These are phyloP conservation scores for Machaerirhynchus nigripectus DNA, from an alignment of 2,113 vertebrate species.

Conservation along the genomic window DNA sequence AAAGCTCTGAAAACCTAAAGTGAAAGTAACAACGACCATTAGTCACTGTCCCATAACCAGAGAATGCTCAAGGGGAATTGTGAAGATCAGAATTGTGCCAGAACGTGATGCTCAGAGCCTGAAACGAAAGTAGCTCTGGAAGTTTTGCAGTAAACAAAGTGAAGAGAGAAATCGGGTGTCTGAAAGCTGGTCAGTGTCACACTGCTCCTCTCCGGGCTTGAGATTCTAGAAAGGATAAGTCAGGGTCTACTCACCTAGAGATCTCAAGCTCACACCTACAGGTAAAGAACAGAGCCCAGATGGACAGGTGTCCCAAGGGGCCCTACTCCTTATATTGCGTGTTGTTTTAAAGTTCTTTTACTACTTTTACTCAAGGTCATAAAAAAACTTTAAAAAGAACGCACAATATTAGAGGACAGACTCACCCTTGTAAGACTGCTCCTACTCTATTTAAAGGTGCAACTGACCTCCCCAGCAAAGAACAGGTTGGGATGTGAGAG, in stretches of 20 bases:
- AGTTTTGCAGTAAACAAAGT: not conserved
- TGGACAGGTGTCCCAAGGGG: not conserved
- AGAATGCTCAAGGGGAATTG: not conserved
- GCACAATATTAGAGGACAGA: conserved; percentile 38
- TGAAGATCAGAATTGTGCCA: not conserved
- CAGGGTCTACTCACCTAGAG: not conserved
- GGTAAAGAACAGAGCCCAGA: not conserved
- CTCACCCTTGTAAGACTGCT: conserved; percentile 31
- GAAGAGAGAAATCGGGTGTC: not conserved
- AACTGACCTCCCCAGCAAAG: conserved; percentile 26
- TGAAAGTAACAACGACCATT: not conserved
- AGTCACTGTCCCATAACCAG: not conserved
- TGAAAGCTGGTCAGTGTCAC: not conserved
- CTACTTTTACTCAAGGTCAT: not conserved
- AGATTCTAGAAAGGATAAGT: not conserved
- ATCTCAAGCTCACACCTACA: not conserved
- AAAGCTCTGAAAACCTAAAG: not conserved
- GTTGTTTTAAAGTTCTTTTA: conserved; percentile 58
- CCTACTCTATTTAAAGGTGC: not conserved
- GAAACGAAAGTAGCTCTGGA: not conserved
- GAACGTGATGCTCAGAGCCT: not conserved
- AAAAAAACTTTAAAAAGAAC: conserved; percentile 45
- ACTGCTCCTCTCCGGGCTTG: not conserved
- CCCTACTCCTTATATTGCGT: not conserved
- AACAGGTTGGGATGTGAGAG: not conserved